These are phyloP conservation scores for Potorous gilbertii DNA, from an alignment of 2,797 vertebrate species.

Conservation along the genomic window DNA sequence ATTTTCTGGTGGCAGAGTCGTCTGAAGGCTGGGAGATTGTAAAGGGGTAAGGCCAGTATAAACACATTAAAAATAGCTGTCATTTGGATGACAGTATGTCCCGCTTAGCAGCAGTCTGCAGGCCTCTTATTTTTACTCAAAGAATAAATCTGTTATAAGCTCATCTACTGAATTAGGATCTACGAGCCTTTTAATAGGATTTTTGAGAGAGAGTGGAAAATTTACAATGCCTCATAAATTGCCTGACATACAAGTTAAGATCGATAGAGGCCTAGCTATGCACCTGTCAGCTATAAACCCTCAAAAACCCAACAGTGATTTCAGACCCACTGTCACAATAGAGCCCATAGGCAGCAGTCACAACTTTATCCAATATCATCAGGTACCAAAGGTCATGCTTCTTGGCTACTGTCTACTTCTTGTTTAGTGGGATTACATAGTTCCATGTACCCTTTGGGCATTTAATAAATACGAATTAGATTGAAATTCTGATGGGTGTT, in stretches of 20 bases:
- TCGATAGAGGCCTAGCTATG: not conserved
- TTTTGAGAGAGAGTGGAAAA: constrained; percentile 60
- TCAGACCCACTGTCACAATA: not conserved
- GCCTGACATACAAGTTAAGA: constrained; percentile 37
- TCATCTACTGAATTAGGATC: constrained; percentile 47
- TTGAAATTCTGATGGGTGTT: constrained; percentile 2
- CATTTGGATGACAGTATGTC: not conserved
- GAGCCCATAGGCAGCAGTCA: not conserved
- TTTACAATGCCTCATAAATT: constrained; percentile 55
- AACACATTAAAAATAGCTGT: constrained; percentile 38
- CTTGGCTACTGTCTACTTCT: constrained; percentile 1
- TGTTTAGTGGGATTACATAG: not conserved
- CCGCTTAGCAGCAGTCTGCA: constrained; percentile 16
- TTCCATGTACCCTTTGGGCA: not conserved
- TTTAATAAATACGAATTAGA: not conserved
- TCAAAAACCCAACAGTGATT: not conserved
- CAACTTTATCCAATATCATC: not conserved
- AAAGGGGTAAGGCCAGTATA: constrained; percentile 27
- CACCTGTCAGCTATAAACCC: not conserved
- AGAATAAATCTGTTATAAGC: constrained; percentile 59
- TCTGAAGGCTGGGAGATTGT: not conserved
- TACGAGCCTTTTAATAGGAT: constrained; percentile 56
- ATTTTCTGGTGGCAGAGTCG: constrained; percentile 5
- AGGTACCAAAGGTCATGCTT: not conserved
- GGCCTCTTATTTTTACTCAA: constrained; percentile 53